Evolutionary conservation across 1,140 invertebrate species (phyloP), one percentile per base, ranked within the genome.

Genomic region (Bombus cullumanus): DNA sequence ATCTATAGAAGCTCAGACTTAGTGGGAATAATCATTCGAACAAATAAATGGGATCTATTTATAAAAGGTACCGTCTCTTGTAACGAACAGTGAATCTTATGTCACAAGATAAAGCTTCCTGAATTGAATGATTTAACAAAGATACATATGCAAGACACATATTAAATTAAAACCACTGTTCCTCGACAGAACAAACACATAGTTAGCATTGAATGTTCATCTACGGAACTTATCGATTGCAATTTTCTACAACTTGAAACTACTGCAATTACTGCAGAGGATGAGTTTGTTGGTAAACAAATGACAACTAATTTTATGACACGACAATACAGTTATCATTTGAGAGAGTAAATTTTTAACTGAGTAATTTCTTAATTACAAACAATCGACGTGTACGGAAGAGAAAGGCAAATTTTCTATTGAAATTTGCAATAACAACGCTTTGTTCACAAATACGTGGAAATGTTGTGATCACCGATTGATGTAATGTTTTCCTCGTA

Each of bases 401-500:
- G 37, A 41, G 25, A 15, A 71, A n/a, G 12, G 39, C 6, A 28
- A 72, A n/a, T 72, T 72, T 43, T 43, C 39, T n/a, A 72, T 12
- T 1, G 37, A 2, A 43, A 13, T n/a, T 41, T 41, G 37, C 39
- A 74, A 74, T n/a, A 47, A 39, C 71, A n/a, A 66, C 31, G 10
- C 3, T 74, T 47, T 74, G 41, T 47, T 74, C 41, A 2, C 13
- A 15, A 72, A 43, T n/a, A n/a, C 41, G 72, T 74, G 10, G 15
- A 34, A 41, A 74, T 31, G 71, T n/a, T 2, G 37, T 41, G n/a
- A 22, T 74, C 41, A 47, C 1, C 39, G 28, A 72, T 72, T 74
- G 72, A 74, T 47, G 72, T 74, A 74, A 74, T 25, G 18, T 47
- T 74, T 47, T 74, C 72, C 25, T 47, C 28, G 41, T n/a, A 69